Percentiles rank a stretch among this genome's conserved stretches.
phyloP scores from a whole-genome alignment of 2,113 vertebrate genomes.

The Tympanuchus pallidicinctus region DNA sequence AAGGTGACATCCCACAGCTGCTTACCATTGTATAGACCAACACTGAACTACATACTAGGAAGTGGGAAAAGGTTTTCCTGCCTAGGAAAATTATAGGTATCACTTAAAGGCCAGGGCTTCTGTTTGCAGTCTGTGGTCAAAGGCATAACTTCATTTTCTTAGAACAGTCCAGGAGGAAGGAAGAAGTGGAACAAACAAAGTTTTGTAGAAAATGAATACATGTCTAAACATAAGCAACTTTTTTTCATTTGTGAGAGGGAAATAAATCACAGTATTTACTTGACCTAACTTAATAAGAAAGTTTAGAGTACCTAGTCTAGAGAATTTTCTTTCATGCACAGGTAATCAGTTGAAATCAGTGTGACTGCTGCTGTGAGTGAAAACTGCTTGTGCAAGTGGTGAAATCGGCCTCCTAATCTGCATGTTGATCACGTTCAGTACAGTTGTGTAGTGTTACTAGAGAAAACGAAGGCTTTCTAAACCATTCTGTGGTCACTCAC shows the following conservation, averaged over 20 bases:
- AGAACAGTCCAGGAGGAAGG: neutral
- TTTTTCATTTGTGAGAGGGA: neutral
- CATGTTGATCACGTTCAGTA: neutral
- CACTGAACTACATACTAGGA: constrained; percentile 19
- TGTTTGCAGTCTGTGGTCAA: constrained; percentile 9
- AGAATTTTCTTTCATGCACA: too few species aligned
- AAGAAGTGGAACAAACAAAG: neutral
- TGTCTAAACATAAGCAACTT: neutral
- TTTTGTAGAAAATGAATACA: neutral
- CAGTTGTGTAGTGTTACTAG: neutral
- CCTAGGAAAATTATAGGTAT: constrained; percentile 32
- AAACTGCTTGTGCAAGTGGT: neutral
- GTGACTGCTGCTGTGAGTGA: neutral
- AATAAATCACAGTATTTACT: neutral
- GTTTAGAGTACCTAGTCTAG: neutral
- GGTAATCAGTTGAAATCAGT: neutral
- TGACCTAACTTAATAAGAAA: neutral
- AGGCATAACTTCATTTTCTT: neutral
- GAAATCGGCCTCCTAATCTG: neutral
- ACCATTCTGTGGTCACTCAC: neutral
- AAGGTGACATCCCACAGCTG: constrained; percentile 3
- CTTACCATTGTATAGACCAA: neutral
- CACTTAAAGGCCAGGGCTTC: neutral
- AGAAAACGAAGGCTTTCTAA: neutral
- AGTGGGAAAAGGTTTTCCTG: constrained; percentile 48